A percentile compares a stretch with the other conserved stretches of the same genome.
These are phyloP conservation scores for Ptychoptera albimana DNA, from an alignment of 2,888 invertebrate genomes.

Conservation along the genomic window DNA sequence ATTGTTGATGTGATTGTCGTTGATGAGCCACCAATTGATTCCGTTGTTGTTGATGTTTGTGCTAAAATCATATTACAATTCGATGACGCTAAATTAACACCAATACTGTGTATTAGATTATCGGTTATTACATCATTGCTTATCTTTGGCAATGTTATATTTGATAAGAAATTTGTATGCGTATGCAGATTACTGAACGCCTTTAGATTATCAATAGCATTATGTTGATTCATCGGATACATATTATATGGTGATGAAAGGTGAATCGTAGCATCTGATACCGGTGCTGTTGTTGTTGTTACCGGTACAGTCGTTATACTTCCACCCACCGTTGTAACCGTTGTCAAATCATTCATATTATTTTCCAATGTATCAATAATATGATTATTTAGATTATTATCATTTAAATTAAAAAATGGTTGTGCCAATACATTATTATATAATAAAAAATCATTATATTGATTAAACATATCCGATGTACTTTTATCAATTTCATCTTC, in stretches of 20 bases:
- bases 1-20: not conserved
- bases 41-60: conserved; percentile 9
- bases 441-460: conserved; percentile 14
- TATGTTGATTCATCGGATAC: conserved; percentile 15
- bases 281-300: conserved; percentile 5
- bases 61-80: conserved; percentile 8
- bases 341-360: not conserved
- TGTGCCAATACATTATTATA: conserved; percentile 14
- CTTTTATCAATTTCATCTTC: conserved; percentile 14
- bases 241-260: not conserved
- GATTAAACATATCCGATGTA: conserved; percentile 10
- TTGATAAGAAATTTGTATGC: conserved; percentile 34
- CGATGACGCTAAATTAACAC: conserved; percentile 1
- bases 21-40: conserved; percentile 9
- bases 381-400: conserved; percentile 12
- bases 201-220: conserved; percentile 36
- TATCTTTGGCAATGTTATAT: conserved; percentile 24
- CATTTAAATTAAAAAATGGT: conserved; percentile 14
- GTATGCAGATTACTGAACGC: conserved; percentile 35
- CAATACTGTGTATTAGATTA: conserved; percentile 13
- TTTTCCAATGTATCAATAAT: conserved; percentile 7
- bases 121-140: conserved; percentile 9
- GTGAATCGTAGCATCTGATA: conserved; percentile 1
- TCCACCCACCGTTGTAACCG: not conserved
- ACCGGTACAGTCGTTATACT: not conserved